Evolutionary conservation across 1,140 invertebrate species (phyloP).

Genomic region (Drepana arcuata): DNA sequence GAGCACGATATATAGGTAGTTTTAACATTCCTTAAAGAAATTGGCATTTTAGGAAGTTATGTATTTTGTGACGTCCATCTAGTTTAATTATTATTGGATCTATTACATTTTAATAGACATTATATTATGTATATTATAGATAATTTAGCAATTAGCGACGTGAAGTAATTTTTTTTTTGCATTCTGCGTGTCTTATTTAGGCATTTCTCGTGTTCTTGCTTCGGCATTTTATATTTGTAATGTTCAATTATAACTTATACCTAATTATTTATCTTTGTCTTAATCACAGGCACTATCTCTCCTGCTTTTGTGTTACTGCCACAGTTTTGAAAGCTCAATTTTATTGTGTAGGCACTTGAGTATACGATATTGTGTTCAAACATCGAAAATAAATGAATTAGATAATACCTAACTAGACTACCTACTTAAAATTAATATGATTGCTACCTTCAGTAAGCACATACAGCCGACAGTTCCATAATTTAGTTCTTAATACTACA

Average conservation of each 20-base stretch:
- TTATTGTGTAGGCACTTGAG: slow-evolving; percentile 37
- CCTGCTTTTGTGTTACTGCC: slow-evolving; percentile 44
- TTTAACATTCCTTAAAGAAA: no score
- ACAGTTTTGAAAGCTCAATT: slow-evolving; percentile 58
- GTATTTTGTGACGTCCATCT: no score
- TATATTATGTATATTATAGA: slow-evolving; percentile 11
- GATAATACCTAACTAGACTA: no score
- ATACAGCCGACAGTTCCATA: no score
- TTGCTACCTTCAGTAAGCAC: no score
- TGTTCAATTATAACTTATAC: slow-evolving; percentile 23
- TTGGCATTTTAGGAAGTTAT: no score
- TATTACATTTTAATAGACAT: no score
- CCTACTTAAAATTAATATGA: no score
- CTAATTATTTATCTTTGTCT: slow-evolving; percentile 33
- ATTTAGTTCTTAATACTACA: no score
- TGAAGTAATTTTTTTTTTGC: slow-evolving; percentile 25
- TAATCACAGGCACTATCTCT: slow-evolving; percentile 46
- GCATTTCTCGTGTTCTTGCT: slow-evolving; percentile 45
- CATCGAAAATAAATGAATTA: slow-evolving; percentile 27
- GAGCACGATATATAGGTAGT: no score
- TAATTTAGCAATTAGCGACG: slow-evolving; percentile 59
- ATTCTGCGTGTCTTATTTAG: no score
- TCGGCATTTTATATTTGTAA: slow-evolving; percentile 36
- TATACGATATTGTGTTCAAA: slow-evolving; percentile 36
- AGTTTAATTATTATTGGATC: no score